A percentile compares a stretch with the other conserved stretches of the same genome.
phyloP scores from a whole-genome alignment of 2,113 vertebrate species.

The Ceratotherium simum region DNA sequence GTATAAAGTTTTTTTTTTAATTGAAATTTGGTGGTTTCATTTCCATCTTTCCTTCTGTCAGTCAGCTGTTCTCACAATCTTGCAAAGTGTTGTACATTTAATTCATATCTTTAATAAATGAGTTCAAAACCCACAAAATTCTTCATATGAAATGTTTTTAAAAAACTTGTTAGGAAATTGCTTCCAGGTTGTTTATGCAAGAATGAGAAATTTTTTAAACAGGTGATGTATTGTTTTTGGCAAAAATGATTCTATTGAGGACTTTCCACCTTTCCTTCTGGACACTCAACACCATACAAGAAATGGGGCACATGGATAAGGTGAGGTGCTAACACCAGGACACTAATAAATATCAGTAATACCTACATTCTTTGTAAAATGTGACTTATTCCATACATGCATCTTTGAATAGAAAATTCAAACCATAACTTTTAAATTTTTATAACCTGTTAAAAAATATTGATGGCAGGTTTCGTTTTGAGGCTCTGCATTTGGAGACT shows the following conservation, averaged over 20 bases:
- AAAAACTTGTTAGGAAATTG: background rate
- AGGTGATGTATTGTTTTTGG: background rate
- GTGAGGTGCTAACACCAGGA: fast-evolving
- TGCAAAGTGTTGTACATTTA: background rate
- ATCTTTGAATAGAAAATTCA: no score
- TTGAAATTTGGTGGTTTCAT: background rate
- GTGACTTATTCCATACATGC: background rate
- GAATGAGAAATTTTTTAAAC: background rate
- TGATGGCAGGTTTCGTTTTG: fast-evolving
- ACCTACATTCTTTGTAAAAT: background rate
- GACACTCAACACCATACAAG: background rate
- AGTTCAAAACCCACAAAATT: background rate
- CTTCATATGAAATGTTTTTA: background rate
- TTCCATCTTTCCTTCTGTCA: background rate
- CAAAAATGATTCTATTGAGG: background rate
- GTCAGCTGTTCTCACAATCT: background rate
- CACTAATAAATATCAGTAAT: fast-evolving
- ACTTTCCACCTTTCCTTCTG: background rate
- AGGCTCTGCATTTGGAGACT: background rate
- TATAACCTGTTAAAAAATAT: background rate
- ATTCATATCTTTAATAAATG: background rate
- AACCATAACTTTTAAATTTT: background rate
- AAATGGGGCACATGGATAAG: background rate
- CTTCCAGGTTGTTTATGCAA: background rate
- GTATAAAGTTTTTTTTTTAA: background rate